Evolutionary conservation across 2,797 vertebrate genomes (phyloP), one percentile per base, ranked within the genome.

Genomic region (Sebastes dallii): DNA sequence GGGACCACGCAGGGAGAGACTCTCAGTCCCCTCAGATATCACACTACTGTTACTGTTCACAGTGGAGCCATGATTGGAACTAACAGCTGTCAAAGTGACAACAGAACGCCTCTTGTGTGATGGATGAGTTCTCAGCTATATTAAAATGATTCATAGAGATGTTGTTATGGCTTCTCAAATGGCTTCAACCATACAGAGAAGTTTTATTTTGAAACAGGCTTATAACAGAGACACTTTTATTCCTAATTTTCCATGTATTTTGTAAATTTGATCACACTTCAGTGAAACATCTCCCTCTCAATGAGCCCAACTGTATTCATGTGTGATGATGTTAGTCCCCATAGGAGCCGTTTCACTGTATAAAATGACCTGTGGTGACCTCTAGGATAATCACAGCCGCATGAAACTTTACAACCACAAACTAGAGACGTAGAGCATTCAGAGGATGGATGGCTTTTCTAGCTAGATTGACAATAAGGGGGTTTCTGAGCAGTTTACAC

Each of bases 61-160:
- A 50, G 27, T 3, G 0, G 73, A 67, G 6, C 25, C 22, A 4
- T 27, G 36, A 73, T 59, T 12, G 22, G 69, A 39, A 54, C 65
- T 1, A 69, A 20, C 66, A 27, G 75, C 81, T 65, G 69, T 73
- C 69, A 67, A 7, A 50, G 75, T 24, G 52, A 36, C 69, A 27
- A 50, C 42, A 36, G 4, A 30, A 4, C 11, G 25, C 16, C 22
- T 68, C 7, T 10, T 4, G 4, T 25, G 0, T 24, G 46, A 80
- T 18, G 65, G 65, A n/a, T 22, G 72, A 22, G 6, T 22, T 42
- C 34, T 73, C n/a, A n/a, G 5, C 6, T 50, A 3, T 5, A n/a
- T 54, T 39, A 18, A 6, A 70, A 55, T 14, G 1, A 30, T 16
- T 8, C 8, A 16, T 25, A 34, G 55, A 25, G 29, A 56, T 8